Evolutionary conservation across 2,113 vertebrate genomes (phyloP), one percentile per base, ranked within the genome.

Genomic region (Scomber colias): DNA sequence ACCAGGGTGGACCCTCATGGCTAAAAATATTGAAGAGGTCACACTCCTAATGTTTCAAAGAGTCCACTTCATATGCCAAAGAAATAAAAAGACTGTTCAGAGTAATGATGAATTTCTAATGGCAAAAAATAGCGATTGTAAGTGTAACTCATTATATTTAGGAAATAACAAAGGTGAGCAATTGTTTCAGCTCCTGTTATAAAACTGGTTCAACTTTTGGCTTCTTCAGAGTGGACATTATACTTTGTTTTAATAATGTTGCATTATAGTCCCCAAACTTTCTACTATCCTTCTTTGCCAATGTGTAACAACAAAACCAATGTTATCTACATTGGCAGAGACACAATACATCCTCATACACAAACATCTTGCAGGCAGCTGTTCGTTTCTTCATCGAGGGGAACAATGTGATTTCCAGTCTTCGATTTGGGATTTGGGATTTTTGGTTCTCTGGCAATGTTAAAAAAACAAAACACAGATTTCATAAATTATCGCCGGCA

Each of bases 1-100:
- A 75, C 30, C 30, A 62, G 40, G 4, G 71, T 73, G 60, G 40
- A 40, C 61, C 24, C 16, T 16, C 0, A 2, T 0, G 0, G n/a
- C 35, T 83, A 54, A 77, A 87, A 82, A 83, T 84, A 83, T 53
- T n/a, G 8, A 2, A 15, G 5, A 50, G 71, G 48, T 75, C 68
- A 66, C n/a, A 24, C 24, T 13, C 35, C 19, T 30, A 14, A 21
- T n/a, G 31, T 64, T 71, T 62, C 27, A 35, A 21, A 55, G 48
- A 51, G 46, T 63, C 51, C n/a, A 8, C 30, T 50, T 50, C 48
- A 40, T 3, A 10, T 21, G 40, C 31, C 63, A 81, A 65, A 45
- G 30, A 56, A 77, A 78, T 6, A 77, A 40, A 79, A 50, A 65
- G 21, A 77, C 64, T 50, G 64, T 0, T 24, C 40, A 55, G 24